Evolutionary conservation across 2,797 vertebrate genomes (phyloP).

Genomic region (Poeciliopsis gracilis): DNA sequence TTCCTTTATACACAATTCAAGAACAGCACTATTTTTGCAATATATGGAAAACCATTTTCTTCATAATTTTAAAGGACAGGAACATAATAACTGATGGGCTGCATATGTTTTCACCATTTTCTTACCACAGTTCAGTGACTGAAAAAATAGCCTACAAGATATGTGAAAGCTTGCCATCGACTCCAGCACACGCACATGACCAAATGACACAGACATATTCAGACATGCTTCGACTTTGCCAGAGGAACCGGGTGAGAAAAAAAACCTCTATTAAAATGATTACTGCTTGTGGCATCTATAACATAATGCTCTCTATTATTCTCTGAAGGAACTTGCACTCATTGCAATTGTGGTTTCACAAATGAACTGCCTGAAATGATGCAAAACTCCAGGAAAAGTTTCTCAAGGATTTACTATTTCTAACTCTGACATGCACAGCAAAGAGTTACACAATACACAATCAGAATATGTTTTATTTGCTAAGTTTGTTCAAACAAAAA

Average conservation of each 20-base stretch:
- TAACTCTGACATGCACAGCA: slow-evolving; percentile 3
- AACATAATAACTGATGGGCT: slow-evolving; percentile 26
- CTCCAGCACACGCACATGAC: slow-evolving; percentile 60
- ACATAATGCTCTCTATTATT: slow-evolving; percentile 48
- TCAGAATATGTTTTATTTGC: no score
- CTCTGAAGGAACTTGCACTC: slow-evolving; percentile 38
- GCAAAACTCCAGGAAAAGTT: slow-evolving; percentile 30
- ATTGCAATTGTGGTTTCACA: slow-evolving; percentile 50
- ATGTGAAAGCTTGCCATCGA: slow-evolving; percentile 39
- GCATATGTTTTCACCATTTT: slow-evolving; percentile 50
- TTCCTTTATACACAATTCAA: slow-evolving; percentile 34
- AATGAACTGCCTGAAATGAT: slow-evolving; percentile 47
- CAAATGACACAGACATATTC: slow-evolving; percentile 60
- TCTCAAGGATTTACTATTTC: slow-evolving; percentile 12
- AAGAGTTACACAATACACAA: no score
- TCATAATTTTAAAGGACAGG: slow-evolving; percentile 22
- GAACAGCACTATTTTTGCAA: slow-evolving; percentile 21
- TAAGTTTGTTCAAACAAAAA: no score
- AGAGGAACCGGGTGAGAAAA: slow-evolving; percentile 57
- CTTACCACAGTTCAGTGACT: slow-evolving; percentile 50
- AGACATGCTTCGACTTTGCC: slow-evolving; percentile 52
- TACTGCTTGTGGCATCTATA: slow-evolving; percentile 46
- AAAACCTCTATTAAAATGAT: slow-evolving; percentile 54
- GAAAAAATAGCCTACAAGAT: slow-evolving; percentile 53
- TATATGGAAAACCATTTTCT: slow-evolving; percentile 4